Evolutionary conservation across 2,888 invertebrate genomes (phyloP).

Genomic region (Zootermopsis nevadensis): DNA sequence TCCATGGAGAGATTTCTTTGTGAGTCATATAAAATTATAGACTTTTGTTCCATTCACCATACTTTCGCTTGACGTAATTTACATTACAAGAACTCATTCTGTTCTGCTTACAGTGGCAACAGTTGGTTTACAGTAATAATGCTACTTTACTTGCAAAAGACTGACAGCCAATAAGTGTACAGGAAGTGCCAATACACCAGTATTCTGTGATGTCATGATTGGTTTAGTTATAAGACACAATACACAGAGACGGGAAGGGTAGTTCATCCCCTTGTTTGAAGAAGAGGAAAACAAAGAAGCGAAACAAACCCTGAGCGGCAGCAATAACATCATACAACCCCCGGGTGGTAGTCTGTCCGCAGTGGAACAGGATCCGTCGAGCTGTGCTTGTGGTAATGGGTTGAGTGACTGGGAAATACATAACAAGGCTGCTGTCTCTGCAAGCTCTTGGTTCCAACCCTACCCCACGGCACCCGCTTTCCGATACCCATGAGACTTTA

Average conservation of each 20-base stretch:
- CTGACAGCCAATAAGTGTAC: not conserved
- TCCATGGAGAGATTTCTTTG: too few species aligned
- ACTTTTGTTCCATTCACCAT: too few species aligned
- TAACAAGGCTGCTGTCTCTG: slow-evolving; percentile 33
- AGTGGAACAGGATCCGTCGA: slow-evolving; percentile 40
- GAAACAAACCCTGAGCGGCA: too few species aligned
- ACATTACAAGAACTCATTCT: too few species aligned
- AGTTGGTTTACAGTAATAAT: too few species aligned
- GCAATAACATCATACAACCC: slow-evolving; percentile 27
- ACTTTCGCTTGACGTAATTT: too few species aligned
- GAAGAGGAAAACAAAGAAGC: slow-evolving; percentile 39
- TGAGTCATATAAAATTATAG: too few species aligned
- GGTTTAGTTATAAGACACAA: slow-evolving; percentile 33
- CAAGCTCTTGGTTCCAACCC: slow-evolving; percentile 16
- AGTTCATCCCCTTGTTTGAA: slow-evolving; percentile 40
- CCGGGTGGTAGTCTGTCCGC: slow-evolving; percentile 3
- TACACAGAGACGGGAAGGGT: slow-evolving; percentile 18
- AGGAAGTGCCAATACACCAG: not conserved
- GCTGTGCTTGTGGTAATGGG: slow-evolving; percentile 40
- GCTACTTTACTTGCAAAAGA: not conserved
- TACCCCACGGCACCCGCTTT: slow-evolving; percentile 27
- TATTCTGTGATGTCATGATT: slow-evolving; percentile 33
- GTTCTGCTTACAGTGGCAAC: too few species aligned
- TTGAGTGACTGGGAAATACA: slow-evolving; percentile 47
- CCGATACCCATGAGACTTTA: slow-evolving; percentile 37